Evolutionary conservation across 1,140 invertebrate genomes (phyloP), one percentile per base, ranked within the genome.

Genomic region (Polypedilum vanderplanki): DNA sequence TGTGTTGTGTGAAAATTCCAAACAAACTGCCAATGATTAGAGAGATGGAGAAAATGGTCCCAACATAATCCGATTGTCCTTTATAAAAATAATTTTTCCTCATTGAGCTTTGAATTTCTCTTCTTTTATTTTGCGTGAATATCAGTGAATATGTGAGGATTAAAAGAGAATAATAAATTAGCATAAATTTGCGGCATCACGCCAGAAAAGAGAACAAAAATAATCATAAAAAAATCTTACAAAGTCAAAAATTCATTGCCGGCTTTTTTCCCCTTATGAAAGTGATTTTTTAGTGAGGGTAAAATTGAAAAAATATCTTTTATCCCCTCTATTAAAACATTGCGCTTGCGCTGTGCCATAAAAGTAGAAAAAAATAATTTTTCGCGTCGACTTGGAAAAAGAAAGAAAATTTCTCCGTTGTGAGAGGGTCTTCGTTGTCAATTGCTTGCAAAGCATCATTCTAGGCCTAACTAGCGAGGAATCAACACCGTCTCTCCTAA

Each of bases 151-250:
- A 33, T 57, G 10, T n/a, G n/a, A 57, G 46, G 46, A 57, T 57
- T 57, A 57, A 57, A 57, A n/a, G 46, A 57, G 46, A 12, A 57
- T 57, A 12, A 57, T 57, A 57, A 57, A 57, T 57, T 57, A 57
- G 46, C 46, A 57, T 57, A 57, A n/a, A 57, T 57, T 57, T 57
- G 46, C 46, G 46, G 46, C 46, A 57, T 57, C 46, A 57, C 46
- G 46, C 46, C 46, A 57, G 15, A 7, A 57, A 57, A n/a, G 46
- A 33, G 46, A 57, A 12, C 12, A 57, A 57, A n/a, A 57, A 57
- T 0, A 46, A 46, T 46, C n/a, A n/a, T n/a, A 5, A 33, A 57
- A 57, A n/a, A 57, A 57, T 57, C n/a, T 57, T n/a, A 57, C n/a
- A 57, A 57, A 57, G 46, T 57, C 46, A 57, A 57, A n/a, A n/a